Evolutionary conservation across 2,888 invertebrate genomes (phyloP).

Genomic region (Cerceris rybyensis): DNA sequence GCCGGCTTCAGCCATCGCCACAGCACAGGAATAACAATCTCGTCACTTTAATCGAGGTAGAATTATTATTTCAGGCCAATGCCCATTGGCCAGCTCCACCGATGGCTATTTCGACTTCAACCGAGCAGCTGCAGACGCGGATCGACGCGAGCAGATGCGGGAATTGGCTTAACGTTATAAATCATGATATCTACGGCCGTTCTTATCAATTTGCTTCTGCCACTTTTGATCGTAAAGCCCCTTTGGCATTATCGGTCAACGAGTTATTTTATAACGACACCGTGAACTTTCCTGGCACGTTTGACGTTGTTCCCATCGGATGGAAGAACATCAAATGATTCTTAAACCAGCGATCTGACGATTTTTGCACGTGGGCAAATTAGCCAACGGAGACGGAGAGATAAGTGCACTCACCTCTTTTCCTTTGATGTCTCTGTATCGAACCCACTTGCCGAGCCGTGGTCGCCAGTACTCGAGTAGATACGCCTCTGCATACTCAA

Average conservation of each 20-base stretch:
- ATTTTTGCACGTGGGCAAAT: conserved; percentile 14
- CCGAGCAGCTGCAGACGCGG: conserved; percentile 51
- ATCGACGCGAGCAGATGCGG: conserved; percentile 50
- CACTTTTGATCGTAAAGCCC: conserved; percentile 32
- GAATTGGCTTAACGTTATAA: conserved; percentile 59
- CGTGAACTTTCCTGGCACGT: no score
- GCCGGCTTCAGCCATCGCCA: conserved; percentile 10
- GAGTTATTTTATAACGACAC: not conserved
- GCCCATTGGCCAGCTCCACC: conserved; percentile 57
- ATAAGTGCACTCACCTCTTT: conserved; percentile 83
- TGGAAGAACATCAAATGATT: not conserved
- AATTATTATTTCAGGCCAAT: conserved; percentile 74
- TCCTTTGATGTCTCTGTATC: conserved; percentile 85
- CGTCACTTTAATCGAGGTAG: conserved; percentile 69
- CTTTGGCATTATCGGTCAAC: not conserved
- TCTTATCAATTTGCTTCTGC: conserved; percentile 51
- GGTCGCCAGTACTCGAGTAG: conserved; percentile 86
- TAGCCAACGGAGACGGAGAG: conserved; percentile 12
- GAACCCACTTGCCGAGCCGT: conserved; percentile 85
- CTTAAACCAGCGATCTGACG: not conserved
- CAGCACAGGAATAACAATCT: conserved; percentile 71
- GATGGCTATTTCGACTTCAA: conserved; percentile 60
- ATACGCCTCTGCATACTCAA: conserved; percentile 87
- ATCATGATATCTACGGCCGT: conserved; percentile 69
- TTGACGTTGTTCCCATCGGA: no score